Percentiles rank a stretch among this genome's conserved stretches.
Conservation (phyloP, 2,888 invertebrate genomes). For the Troglohyphantes excavatus region DNA sequence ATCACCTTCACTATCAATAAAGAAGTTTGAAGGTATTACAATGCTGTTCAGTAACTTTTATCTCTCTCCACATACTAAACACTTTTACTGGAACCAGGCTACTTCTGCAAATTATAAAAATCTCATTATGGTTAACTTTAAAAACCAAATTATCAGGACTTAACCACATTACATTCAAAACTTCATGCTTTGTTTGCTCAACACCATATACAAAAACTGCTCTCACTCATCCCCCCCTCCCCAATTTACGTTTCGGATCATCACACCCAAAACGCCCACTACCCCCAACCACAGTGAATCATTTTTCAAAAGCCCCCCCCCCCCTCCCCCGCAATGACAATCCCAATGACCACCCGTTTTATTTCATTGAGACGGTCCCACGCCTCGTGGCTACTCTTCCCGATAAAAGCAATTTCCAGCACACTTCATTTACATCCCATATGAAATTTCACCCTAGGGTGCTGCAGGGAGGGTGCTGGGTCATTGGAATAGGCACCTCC, state of each 20-base stretch:
- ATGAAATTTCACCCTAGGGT: constrained; percentile 73
- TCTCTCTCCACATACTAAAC: no score
- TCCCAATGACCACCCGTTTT: constrained; percentile 29
- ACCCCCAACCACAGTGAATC: constrained; percentile 24
- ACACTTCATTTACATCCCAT: constrained; percentile 68
- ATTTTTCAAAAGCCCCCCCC: neutral
- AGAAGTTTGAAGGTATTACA: no score
- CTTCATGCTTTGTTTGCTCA: no score
- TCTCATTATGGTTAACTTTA: no score
- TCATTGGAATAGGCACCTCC: neutral
- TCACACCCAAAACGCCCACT: neutral
- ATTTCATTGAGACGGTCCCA: constrained; percentile 65
- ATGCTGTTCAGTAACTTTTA: no score
- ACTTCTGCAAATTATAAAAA: no score
- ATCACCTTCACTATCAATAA: no score
- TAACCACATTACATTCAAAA: no score
- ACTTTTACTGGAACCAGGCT: no score
- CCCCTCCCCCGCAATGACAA: neutral
- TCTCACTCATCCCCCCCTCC: neutral
- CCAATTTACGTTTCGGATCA: neutral
- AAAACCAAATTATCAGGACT: no score
- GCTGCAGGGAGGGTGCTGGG: constrained; percentile 7
- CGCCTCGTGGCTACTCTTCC: constrained; percentile 35
- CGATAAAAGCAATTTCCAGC: constrained; percentile 13
- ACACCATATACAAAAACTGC: no score